Percentiles rank a stretch among this genome's conserved stretches.
These are phyloP conservation scores for Chironex yamaguchii DNA, from an alignment of 30 jellyfish, hydroid and myxozoan species.

Conservation along the genomic window DNA sequence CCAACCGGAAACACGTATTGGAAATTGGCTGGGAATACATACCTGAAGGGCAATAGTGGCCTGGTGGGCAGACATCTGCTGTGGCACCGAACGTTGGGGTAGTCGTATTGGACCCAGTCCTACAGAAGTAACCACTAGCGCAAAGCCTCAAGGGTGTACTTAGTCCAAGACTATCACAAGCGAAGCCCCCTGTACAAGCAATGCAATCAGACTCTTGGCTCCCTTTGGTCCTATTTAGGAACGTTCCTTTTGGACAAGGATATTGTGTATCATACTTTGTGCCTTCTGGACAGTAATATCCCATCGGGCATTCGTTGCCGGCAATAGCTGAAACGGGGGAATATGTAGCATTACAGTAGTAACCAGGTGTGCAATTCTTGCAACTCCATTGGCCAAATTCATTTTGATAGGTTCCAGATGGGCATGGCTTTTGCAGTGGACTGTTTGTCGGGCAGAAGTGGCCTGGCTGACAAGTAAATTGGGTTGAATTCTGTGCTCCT, in stretches of 20 bases:
- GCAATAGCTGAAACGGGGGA: slow-evolving; percentile 73
- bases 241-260: slow-evolving; percentile 93
- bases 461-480: slow-evolving; percentile 82
- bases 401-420: slow-evolving; percentile 90
- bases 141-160: slow-evolving; percentile 82
- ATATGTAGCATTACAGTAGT: slow-evolving; percentile 79
- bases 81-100: slow-evolving; percentile 84
- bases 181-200: slow-evolving; percentile 85
- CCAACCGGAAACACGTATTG: neutral
- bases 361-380: slow-evolving; percentile 89
- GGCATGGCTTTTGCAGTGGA: slow-evolving; percentile 72
- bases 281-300: slow-evolving; percentile 87
- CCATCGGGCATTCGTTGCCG: slow-evolving; percentile 84
- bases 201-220: slow-evolving; percentile 78
- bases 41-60: slow-evolving; percentile 94
- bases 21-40: neutral
- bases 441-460: slow-evolving; percentile 81
- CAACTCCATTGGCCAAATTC: slow-evolving; percentile 88
- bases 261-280: slow-evolving; percentile 76
- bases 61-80: slow-evolving; percentile 92
- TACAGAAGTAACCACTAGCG: slow-evolving; percentile 92
- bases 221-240: slow-evolving; percentile 83
- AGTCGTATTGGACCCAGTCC: slow-evolving; percentile 86
- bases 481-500: slow-evolving; percentile 77
- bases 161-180: slow-evolving; percentile 86